Base-by-base conservation (phyloP, 2,888 invertebrate species). In the Anthophora plumipes region DNA sequence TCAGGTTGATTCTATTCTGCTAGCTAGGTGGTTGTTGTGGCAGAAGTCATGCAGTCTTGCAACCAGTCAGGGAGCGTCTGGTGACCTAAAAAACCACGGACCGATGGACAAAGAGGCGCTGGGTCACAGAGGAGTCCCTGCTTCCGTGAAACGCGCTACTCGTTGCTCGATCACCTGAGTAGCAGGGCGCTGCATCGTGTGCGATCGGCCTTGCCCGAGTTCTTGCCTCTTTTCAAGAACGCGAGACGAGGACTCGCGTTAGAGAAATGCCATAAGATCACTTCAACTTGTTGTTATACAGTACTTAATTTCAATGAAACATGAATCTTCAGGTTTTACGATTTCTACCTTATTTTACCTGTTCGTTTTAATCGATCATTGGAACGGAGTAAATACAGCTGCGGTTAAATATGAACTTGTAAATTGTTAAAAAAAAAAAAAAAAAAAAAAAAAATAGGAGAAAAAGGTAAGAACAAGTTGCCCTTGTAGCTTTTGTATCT, bases 71-170 rank as follows among this genome's bases (percentile, higher is more conserved):
- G 17, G 50, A n/a, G 20, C 60, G 75, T 64, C 46, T 12, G 41
- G 31, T 69, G 82, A 82, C 77, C 77, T 61, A 46, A 70, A 82
- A 77, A 77, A 41, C 31, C 52, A 69, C 37, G 80, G 79, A 64
- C 80, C 78, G 83, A 70, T 83, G 85, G 68, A 77, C 70, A 88
- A 87, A 86, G 80, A 84, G 89, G 80, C 60, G 71, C 66, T 25
- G 50, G 78, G 60, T 82, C 77, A 66, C 67, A 37, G 55, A 72
- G 61, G 31, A 69, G 25, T 25, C 63, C 39, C 64, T 59, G 71
- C 31, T 63, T 63, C 25, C 57, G 11, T 48, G 43, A 20, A n/a
- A 54, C 43, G 31, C 31, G 22, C 22, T 39, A 41, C 39, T 31
- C 48, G 31, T 31, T 39, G 61, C 66, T 66, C 60, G 64, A 4